Conservation (phyloP, 37 sponge, comb jelly and placozoan species). For the Chondrosia reniformis region DNA sequence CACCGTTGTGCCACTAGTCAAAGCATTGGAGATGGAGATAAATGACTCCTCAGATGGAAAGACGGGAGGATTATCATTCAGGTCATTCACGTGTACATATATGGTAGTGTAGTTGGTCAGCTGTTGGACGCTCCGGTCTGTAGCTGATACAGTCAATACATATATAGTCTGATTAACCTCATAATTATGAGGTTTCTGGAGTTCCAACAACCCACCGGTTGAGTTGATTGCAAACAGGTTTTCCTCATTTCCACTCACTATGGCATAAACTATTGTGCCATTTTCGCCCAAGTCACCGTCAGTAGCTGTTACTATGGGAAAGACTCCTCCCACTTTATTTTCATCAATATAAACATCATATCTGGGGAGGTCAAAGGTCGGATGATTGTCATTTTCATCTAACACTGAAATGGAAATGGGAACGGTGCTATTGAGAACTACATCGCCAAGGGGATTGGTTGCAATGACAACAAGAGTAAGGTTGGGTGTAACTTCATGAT, state of each 20-base stretch:
- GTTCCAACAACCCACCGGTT: constrained; percentile 32
- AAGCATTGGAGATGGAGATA: background rate
- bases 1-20: constrained; percentile 2
- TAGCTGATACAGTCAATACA: constrained; percentile 42
- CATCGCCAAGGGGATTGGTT: constrained; percentile 40
- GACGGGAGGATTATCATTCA: constrained; percentile 64
- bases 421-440: background rate
- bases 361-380: constrained; percentile 32
- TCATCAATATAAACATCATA: constrained; percentile 29
- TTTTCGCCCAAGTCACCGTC: constrained; percentile 71
- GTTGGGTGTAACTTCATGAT: constrained; percentile 34
- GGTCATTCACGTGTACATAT: constrained; percentile 44
- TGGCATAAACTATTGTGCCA: constrained; percentile 41
- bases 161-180: constrained; percentile 20
- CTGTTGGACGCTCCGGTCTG: constrained; percentile 27
- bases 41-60: constrained; percentile 21
- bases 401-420: constrained; percentile 18
- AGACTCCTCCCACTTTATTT: background rate
- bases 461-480: constrained; percentile 50
- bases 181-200: constrained; percentile 31
- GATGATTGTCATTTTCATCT: constrained; percentile 72
- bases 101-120: constrained; percentile 60
- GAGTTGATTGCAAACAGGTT: constrained; percentile 26
- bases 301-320: constrained; percentile 26
- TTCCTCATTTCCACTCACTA: constrained; percentile 35